Evolutionary conservation across 2,113 vertebrate species (phyloP).

Genomic region (Chionis minor): DNA sequence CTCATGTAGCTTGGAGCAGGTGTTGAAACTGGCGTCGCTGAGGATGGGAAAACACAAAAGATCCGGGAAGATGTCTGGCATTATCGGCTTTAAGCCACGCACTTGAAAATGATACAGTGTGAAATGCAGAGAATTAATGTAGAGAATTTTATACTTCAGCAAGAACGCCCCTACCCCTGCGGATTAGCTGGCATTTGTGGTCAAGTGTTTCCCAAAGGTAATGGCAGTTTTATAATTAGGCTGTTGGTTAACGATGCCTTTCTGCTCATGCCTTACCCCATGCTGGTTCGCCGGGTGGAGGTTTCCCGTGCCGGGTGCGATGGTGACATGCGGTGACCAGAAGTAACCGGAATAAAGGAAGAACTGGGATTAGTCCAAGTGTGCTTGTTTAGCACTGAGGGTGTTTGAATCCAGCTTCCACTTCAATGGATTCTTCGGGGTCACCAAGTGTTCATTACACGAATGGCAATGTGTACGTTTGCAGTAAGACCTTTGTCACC

Average conservation of each 20-base stretch:
- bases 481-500: background rate
- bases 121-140: background rate
- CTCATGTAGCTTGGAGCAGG: background rate
- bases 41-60: background rate
- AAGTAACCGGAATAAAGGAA: background rate
- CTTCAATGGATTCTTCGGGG: background rate
- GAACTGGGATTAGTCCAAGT: background rate
- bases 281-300: background rate
- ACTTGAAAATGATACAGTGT: background rate
- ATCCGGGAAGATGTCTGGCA: background rate
- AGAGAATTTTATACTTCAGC: background rate
- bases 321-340: background rate
- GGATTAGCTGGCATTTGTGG: background rate
- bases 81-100: background rate
- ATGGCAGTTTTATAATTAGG: slow-evolving; percentile 17
- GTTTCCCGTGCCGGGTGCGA: background rate
- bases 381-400: background rate
- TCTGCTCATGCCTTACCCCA: background rate
- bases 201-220: background rate
- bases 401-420: background rate
- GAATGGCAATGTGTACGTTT: background rate
- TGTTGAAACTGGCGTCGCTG: background rate
- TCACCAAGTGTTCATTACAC: background rate
- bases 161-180: background rate
- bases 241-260: background rate